Evolutionary conservation across 2,888 invertebrate species (phyloP), one percentile per base, ranked within the genome.

Genomic region (Aromia moschata): DNA sequence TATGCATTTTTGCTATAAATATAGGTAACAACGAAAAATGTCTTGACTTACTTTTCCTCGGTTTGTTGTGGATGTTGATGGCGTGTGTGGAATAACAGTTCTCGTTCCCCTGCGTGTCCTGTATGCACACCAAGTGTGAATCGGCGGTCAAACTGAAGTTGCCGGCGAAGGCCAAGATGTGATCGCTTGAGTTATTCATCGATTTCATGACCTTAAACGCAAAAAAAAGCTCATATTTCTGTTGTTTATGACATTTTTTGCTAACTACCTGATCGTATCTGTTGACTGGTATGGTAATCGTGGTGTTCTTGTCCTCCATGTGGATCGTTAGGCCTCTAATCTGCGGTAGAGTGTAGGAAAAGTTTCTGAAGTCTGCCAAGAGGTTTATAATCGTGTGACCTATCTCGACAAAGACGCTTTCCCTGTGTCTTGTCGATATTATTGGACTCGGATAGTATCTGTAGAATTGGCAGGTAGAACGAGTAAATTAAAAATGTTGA

Each of bases 381-480:
- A 94, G 85, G 82, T 92, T 93, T 80, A 94, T 92, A 60, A 94
- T 92, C 7, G 94, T 94, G 76, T 93, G 93, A 0, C 93, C 93
- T 58, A 94, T 90, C 81, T 94, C 93, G 20, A 87, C 90, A 77
- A 90, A 94, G 2, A 93, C 89, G 0, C 93, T 89, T 67, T 90
- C 89, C 10, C 94, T 83, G 73, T 88, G 85, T 16, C 92, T 83
- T 12, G 90, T 87, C 12, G 92, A 92, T 46, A 94, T 87, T 62
- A 94, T 82, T 1, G 93, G 92, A 74, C 91, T 91, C 0, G 94
- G 94, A 80, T 94, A 94, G 75, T 92, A 93, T 62, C 67, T 64
- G 17, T 7, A 58, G 49, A 25, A n/a, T n/a, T n/a, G n/a, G n/a
- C n/a, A n/a, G n/a, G n/a, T n/a, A n/a, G n/a, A n/a, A n/a, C n/a